These are phyloP conservation scores for Picus viridis DNA, from an alignment of 2,797 vertebrate species.

Conservation along the genomic window DNA sequence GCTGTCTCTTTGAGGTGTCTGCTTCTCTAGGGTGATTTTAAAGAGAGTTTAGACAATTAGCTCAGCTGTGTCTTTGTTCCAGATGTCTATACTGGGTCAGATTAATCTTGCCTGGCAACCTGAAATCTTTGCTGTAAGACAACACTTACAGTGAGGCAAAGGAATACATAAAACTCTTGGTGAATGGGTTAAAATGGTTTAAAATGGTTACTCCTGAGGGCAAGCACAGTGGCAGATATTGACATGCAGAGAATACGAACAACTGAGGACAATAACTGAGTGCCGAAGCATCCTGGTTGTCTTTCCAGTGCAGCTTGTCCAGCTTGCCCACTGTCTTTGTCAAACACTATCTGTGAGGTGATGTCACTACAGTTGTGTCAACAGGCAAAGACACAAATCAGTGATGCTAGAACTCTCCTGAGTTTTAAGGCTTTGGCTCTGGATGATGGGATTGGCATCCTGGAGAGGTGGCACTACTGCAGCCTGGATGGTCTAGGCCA, in stretches of 20 bases:
- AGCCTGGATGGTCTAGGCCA: neutral
- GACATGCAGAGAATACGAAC: conserved; percentile 27
- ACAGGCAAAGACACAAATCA: neutral
- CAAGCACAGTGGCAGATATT: neutral
- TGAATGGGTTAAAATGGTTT: conserved; percentile 44
- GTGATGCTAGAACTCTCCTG: neutral
- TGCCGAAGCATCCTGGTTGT: conserved; percentile 27
- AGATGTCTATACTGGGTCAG: neutral
- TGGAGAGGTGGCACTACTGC: neutral
- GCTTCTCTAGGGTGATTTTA: conserved; percentile 32
- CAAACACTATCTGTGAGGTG: neutral
- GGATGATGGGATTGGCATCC: neutral
- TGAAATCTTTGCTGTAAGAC: conserved; percentile 56
- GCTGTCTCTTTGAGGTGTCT: neutral
- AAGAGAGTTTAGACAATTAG: conserved; percentile 38
- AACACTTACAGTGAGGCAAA: conserved; percentile 19
- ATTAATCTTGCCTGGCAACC: conserved; percentile 32
- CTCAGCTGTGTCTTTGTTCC: conserved; percentile 5
- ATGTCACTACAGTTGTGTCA: conserved; percentile 7
- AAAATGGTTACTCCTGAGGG: conserved; percentile 53
- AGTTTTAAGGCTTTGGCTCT: neutral
- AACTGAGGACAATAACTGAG: conserved; percentile 17
- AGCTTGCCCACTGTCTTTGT: conserved; percentile 34
- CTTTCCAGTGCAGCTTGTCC: conserved; percentile 23
- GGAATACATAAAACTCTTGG: conserved; percentile 43